A percentile compares a stretch with the other conserved stretches of the same genome.
phyloP scores from a whole-genome alignment of 2,888 invertebrate genomes.

The Sialis fuliginosa region DNA sequence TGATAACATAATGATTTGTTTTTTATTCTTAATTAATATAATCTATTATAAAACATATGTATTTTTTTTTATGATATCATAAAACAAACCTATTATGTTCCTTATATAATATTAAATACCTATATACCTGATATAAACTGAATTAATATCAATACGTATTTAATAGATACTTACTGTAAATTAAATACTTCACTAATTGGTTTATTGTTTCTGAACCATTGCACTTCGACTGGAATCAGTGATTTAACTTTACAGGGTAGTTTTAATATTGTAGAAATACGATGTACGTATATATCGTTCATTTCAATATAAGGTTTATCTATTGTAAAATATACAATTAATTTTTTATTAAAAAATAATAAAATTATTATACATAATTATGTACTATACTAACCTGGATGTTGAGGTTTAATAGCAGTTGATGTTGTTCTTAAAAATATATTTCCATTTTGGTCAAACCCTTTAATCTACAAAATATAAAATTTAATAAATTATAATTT shows the following conservation, averaged over 20 bases:
- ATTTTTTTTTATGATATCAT: neutral
- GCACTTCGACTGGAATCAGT: slow-evolving; percentile 37
- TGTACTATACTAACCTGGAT: slow-evolving; percentile 26
- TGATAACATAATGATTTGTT: slow-evolving; percentile 13
- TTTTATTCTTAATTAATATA: neutral
- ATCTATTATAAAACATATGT: slow-evolving; percentile 1
- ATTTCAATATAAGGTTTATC: slow-evolving; percentile 10
- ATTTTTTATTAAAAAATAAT: neutral
- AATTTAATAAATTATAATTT: neutral
- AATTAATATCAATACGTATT: neutral
- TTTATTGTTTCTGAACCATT: slow-evolving; percentile 29
- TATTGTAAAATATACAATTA: slow-evolving; percentile 8
- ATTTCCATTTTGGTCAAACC: slow-evolving; percentile 39
- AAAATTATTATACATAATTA: neutral
- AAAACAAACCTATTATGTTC: too few relatives aligned
- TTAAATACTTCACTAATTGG: slow-evolving; percentile 8
- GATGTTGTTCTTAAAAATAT: slow-evolving; percentile 41
- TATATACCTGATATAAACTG: neutral
- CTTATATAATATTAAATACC: too few relatives aligned
- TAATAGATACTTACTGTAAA: slow-evolving; percentile 10
- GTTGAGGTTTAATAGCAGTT: slow-evolving; percentile 43
- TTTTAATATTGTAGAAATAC: slow-evolving; percentile 28
- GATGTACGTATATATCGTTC: slow-evolving; percentile 10
- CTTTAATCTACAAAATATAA: slow-evolving; percentile 32
- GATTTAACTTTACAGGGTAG: slow-evolving; percentile 42